phyloP scores from a whole-genome alignment of 64 coral and sea anemone genomes.

The Stylophora pistillata region DNA sequence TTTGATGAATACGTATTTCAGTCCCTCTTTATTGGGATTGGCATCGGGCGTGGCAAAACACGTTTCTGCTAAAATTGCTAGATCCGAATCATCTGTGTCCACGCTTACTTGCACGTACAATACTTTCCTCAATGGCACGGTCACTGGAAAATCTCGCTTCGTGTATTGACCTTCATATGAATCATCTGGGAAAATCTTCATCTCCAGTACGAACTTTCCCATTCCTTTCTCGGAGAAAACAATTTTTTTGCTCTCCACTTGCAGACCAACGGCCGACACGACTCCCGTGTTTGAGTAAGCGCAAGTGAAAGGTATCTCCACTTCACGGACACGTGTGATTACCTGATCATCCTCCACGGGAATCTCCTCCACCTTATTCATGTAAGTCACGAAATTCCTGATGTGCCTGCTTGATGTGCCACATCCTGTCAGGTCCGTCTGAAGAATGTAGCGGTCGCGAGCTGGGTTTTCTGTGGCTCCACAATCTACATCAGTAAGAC shows the following conservation, averaged over 20 bases:
- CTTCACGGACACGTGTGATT: slow-evolving; percentile 36
- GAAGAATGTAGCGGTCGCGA: slow-evolving; percentile 21
- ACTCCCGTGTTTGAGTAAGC: slow-evolving; percentile 20
- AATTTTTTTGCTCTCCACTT: slow-evolving; percentile 32
- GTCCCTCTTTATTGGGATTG: slow-evolving; percentile 56
- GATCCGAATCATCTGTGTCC: slow-evolving; percentile 60
- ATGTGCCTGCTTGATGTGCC: slow-evolving; percentile 33
- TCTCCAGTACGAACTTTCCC: not conserved
- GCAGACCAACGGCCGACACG: slow-evolving; percentile 15
- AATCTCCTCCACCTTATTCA: slow-evolving; percentile 43
- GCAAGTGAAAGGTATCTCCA: slow-evolving; percentile 51
- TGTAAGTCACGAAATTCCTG: slow-evolving; percentile 24
- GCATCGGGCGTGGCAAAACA: slow-evolving; percentile 73
- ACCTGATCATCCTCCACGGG: slow-evolving; percentile 6
- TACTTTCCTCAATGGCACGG: not conserved
- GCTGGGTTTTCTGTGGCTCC: slow-evolving; percentile 35
- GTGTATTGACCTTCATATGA: not conserved
- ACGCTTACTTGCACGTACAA: slow-evolving; percentile 38
- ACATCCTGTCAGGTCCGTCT: slow-evolving; percentile 41
- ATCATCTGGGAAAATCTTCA: not conserved
- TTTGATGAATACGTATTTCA: slow-evolving; percentile 66
- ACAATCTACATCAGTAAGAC: slow-evolving; percentile 31
- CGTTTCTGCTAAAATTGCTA: slow-evolving; percentile 68
- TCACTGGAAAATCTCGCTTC: not conserved
- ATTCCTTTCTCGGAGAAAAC: not conserved